phyloP scores from a whole-genome alignment of 2,113 vertebrate genomes.

The Pedionomus torquatus region DNA sequence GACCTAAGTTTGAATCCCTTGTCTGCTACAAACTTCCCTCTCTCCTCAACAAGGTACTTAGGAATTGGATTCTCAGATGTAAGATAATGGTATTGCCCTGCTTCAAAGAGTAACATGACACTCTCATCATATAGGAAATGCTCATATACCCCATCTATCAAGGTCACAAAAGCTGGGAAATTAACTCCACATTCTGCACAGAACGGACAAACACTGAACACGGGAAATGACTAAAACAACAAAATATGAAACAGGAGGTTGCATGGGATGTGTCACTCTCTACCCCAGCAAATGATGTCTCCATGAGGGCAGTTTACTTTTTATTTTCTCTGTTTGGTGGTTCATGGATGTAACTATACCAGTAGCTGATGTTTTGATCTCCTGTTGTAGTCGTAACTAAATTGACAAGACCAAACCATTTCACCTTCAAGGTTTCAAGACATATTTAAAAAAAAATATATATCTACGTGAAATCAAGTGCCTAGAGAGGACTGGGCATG shows the following conservation, averaged over 20 bases:
- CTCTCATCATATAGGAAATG: neutral
- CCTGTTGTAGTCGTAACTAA: neutral
- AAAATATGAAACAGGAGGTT: conserved; percentile 16
- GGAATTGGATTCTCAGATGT: neutral
- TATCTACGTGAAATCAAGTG: neutral
- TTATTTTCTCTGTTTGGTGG: neutral
- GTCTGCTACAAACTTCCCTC: neutral
- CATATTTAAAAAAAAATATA: neutral
- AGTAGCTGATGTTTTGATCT: neutral
- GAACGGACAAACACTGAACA: neutral
- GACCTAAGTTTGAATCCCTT: neutral
- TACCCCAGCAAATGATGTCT: neutral
- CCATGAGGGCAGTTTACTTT: neutral
- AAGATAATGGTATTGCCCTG: neutral
- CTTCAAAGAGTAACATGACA: neutral
- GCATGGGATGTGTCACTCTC: neutral
- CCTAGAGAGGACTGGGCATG: neutral
- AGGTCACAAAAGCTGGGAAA: conserved; percentile 30
- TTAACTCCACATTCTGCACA: conserved; percentile 35
- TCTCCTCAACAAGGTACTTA: neutral
- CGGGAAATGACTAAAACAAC: neutral
- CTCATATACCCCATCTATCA: neutral
- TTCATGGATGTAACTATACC: neutral
- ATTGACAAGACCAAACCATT: neutral
- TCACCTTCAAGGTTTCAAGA: neutral